Percentiles rank a stretch among this genome's conserved stretches.
These are phyloP conservation scores for Tetramorium parvispinum DNA, from an alignment of 1,140 invertebrate genomes.

Conservation along the genomic window DNA sequence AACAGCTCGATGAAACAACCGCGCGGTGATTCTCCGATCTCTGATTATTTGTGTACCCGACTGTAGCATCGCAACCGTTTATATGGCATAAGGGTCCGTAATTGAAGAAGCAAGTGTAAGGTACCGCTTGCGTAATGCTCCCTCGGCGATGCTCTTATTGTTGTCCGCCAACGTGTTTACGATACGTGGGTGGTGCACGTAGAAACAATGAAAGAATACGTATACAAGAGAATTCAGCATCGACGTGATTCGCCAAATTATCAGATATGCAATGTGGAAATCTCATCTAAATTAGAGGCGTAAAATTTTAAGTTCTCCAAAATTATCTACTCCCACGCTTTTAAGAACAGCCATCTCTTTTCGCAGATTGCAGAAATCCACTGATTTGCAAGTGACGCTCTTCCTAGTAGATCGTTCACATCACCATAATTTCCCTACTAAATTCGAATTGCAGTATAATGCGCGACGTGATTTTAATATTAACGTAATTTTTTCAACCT, in stretches of 20 bases:
- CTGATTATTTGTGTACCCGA: slow-evolving; percentile 25
- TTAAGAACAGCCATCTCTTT: background rate
- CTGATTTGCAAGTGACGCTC: background rate
- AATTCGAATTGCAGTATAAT: background rate
- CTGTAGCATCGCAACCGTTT: slow-evolving; percentile 18
- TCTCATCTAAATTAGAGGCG: background rate
- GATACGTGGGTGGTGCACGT: slow-evolving; percentile 13
- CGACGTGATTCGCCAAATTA: background rate
- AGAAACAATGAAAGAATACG: slow-evolving; percentile 25
- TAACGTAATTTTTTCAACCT: background rate
- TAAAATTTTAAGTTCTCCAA: background rate
- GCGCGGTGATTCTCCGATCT: background rate
- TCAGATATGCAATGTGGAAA: background rate
- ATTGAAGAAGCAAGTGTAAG: slow-evolving; percentile 66
- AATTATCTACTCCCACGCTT: background rate
- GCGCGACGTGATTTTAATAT: background rate
- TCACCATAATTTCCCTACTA: background rate
- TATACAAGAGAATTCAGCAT: background rate
- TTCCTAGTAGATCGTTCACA: background rate
- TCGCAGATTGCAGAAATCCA: background rate
- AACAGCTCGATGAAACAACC: background rate
- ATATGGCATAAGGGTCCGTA: slow-evolving; percentile 44
- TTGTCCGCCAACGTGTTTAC: slow-evolving; percentile 38
- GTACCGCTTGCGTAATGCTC: slow-evolving; percentile 54
- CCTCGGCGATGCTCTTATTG: slow-evolving; percentile 36